Base-by-base conservation (phyloP, 2,113 vertebrate genomes). In the Cygnus buccinator region DNA sequence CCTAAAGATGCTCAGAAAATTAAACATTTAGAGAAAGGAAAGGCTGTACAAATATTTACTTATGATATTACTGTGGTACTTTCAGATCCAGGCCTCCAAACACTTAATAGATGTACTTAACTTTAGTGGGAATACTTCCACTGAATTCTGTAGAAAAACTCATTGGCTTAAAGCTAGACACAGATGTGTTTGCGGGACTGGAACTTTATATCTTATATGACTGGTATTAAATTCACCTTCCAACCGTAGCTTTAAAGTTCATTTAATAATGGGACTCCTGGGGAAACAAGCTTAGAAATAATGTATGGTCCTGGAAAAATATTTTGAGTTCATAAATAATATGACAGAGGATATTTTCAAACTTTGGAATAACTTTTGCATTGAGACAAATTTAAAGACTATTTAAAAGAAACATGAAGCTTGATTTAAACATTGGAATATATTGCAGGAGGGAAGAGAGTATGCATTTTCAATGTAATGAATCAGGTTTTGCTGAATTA, bases 41-140 rank as follows among this genome's bases (percentile, higher is more conserved):
- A 95, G 84, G 86, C 90, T 95, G 76, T 85, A 85, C 86, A 98
- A 98, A 95, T 97, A 97, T 98, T 98, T 98, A 94, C 95, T 89
- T 84, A 92, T 62, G 89, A 94, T 95, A 94, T 94, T 97, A 85
- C 65, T 82, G 84, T 95, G 96, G 79, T 95, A 76, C 88, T 96
- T 96, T 95, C 72, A 92, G 75, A 94, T 79, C 46, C 75, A 87
- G 72, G 78, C 66, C 70, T 91, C 83, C 84, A 91, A 96, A 90
- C 90, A 93, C 86, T 96, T 89, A 85, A 87, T 88, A 79, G 52
- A 74, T 77, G 37, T 83, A 89, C 77, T 94, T 95, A 89, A 91
- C 74, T 92, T 89, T 31, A 94, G 84, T 70, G 75, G 87, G 88
- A 93, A 52, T 84, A 70, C 70, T 96, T 94, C 65, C 84, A 88